These are phyloP conservation scores for Phalacrocorax brasilianus DNA, from an alignment of 2,113 vertebrate genomes.

Conservation along the genomic window DNA sequence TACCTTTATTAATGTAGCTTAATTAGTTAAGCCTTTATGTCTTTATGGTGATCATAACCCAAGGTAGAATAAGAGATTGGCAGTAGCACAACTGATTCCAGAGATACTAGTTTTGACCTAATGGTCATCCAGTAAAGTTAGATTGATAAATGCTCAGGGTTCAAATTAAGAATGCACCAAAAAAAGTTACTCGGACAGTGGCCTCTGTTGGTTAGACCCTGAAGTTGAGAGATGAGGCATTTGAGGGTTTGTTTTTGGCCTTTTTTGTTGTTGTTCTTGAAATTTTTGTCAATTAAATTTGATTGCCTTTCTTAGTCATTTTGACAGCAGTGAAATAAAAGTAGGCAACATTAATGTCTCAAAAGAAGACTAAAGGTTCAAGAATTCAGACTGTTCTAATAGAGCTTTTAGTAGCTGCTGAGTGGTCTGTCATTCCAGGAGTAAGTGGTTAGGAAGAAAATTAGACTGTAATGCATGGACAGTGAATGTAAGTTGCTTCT, in stretches of 20 bases:
- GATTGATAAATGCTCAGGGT: background rate
- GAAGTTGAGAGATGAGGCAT: background rate
- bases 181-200: background rate
- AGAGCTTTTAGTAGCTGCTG: background rate
- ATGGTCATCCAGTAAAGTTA: background rate
- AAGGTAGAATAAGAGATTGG: background rate
- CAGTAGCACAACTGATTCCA: background rate
- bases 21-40: background rate
- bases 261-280: background rate
- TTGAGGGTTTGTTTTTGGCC: background rate
- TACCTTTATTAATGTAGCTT: background rate
- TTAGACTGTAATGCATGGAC: background rate
- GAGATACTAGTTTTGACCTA: background rate
- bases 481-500: background rate
- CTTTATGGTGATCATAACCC: background rate
- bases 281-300: background rate
- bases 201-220: background rate
- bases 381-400: background rate
- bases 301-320: background rate
- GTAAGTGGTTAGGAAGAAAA: background rate
- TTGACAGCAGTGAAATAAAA: background rate
- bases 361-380: background rate
- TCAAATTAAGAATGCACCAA: background rate
- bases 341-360: background rate
- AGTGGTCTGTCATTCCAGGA: background rate